These are phyloP conservation scores for Gallinago paraguaiae DNA, from an alignment of 2,113 vertebrate species.

Conservation along the genomic window DNA sequence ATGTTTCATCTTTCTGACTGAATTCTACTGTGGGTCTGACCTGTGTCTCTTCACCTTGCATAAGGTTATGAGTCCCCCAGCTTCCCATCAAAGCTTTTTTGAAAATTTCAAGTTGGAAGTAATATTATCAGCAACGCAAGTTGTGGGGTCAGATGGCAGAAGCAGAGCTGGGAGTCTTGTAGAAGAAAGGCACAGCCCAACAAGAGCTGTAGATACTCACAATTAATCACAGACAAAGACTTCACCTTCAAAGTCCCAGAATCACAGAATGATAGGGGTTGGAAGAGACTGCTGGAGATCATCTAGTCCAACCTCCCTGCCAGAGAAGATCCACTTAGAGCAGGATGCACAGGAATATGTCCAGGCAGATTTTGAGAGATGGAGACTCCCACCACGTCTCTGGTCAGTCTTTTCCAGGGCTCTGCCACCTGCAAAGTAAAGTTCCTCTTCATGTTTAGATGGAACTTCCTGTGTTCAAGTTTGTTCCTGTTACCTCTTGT, in stretches of 20 bases:
- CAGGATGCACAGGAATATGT: no score
- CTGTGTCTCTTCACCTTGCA: neutral
- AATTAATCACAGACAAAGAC: neutral
- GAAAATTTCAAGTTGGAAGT: neutral
- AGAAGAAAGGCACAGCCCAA: neutral
- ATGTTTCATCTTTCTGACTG: neutral
- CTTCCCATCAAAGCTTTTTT: neutral
- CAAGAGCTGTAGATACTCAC: neutral
- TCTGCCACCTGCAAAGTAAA: no score
- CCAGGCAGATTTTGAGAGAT: no score
- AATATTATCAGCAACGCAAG: neutral
- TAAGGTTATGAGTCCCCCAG: fast-evolving
- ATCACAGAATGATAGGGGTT: no score
- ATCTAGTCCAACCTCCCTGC: no score
- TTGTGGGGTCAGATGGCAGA: neutral
- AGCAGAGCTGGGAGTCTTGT: neutral
- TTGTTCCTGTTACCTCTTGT: no score
- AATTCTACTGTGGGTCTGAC: neutral
- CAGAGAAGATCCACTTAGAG: no score
- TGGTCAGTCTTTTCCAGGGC: no score
- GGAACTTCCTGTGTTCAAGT: no score
- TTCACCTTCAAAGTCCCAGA: neutral
- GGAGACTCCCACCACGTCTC: no score
- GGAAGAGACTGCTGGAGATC: no score
- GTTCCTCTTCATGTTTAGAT: no score